These are phyloP conservation scores for Periophthalmodon schlosseri DNA, from an alignment of 2,113 vertebrate genomes.

Conservation along the genomic window DNA sequence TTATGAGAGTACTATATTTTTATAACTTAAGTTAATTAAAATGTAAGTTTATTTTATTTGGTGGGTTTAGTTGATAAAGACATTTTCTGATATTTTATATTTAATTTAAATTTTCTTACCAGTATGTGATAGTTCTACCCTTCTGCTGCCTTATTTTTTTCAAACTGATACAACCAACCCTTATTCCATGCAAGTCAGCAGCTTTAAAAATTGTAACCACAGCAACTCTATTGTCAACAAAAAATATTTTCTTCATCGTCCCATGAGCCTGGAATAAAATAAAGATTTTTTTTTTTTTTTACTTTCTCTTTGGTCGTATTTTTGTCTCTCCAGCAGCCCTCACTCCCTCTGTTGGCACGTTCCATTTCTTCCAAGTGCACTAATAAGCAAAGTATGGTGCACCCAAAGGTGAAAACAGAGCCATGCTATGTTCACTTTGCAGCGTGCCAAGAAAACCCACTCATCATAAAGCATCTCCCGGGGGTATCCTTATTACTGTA, in stretches of 20 bases:
- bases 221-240: background rate
- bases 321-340: background rate
- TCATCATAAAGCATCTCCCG: constrained; percentile 4
- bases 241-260: background rate
- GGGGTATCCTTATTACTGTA: constrained; percentile 3
- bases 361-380: background rate
- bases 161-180: no score
- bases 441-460: constrained; percentile 2
- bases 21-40: no score
- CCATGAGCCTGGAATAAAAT: background rate
- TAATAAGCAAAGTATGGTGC: constrained; percentile 7
- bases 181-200: background rate
- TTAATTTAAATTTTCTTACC: no score
- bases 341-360: background rate
- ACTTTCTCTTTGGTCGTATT: background rate
- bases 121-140: no score
- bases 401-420: constrained; percentile 1
- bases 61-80: no score
- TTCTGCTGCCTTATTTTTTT: no score
- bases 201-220: background rate
- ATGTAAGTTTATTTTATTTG: no score
- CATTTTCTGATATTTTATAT: no score
- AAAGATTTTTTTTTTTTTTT: background rate
- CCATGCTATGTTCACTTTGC: background rate
- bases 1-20: no score